Base-by-base conservation (phyloP, 1,140 invertebrate species). In the Aphelenchoides besseyi region DNA sequence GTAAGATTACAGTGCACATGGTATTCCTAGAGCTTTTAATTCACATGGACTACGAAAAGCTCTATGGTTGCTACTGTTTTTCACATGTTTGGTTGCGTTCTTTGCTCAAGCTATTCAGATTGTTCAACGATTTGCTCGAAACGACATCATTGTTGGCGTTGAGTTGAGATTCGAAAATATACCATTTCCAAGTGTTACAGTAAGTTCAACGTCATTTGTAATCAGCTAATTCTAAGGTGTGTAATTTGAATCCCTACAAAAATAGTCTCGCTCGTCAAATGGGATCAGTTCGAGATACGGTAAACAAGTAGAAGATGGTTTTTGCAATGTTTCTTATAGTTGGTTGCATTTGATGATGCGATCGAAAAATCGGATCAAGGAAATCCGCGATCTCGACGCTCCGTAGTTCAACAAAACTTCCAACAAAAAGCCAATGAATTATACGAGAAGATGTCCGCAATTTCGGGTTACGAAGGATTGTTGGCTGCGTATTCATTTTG, bases 81-180 rank as follows among this genome's bases (percentile, higher is more conserved):
- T 78, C 62, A 52, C 48, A 23, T 78, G 76, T 36, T 57, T 78
- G n/a, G 67, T 41, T 9, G 76, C 76, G 2, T 78, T 78, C 35
- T 23, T 28, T 29, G 48, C 74, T 8, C 77, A 78, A 63, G 76
- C 76, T 3, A 59, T 68, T 12, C 78, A 79, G 23, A 78, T 78
- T 54, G 63, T 80, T n/a, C 66, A 77, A 32, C 73, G 78, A 35
- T 78, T 78, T 35, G 36, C 57, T 16, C 74, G 76, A 2, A 78
- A 78, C 28, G 76, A 78, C 57, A 78, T 76, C 18, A 78, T 78
- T 61, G 76, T 78, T 30, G 78, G 76, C 5, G 76, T 78, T 12
- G 76, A 78, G 52, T 30, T 78, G 8, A 78, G 80, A 41, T 78
- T 78, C 59, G 76, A 78, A 48, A 77, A 80, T 36, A 77, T 77